Base-by-base conservation (phyloP, 2,888 invertebrate genomes). In the Allygus modestus region DNA sequence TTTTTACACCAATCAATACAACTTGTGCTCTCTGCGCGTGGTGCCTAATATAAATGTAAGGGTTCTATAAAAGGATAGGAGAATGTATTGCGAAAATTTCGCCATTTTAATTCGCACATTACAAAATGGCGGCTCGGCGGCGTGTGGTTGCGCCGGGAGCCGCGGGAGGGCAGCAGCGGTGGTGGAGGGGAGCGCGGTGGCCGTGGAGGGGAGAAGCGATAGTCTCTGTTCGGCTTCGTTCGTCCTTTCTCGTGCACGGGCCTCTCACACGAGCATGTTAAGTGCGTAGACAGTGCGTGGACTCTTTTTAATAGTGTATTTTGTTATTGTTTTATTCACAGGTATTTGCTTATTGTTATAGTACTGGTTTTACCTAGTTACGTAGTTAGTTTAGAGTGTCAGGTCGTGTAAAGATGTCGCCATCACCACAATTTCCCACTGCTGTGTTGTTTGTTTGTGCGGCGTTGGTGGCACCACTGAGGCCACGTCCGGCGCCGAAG, bases 81-180 rank as follows among this genome's bases (percentile, higher is more conserved):
- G 58, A 28, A 31, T 31, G 37, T 79, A 79, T 37, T 58, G 58
- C 79, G 58, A 58, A 79, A 79, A 79, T 79, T 83, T 84, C 84
- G 84, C 84, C 84, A 84, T 84, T 84, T 84, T 84, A 84, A 84
- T 81, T 84, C 71, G 84, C 84, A 79, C 69, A 71, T 84, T 84
- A 79, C 69, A 84, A 84, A 84, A 84, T 84, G 84, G 84, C 81
- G 69, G 84, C 37, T 5, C 17, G n/a, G 28, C 82, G 71, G 41
- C 17, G 69, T 43, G 46, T 51, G 43, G 71, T 71, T 20, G 46
- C 26, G 82, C 12, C 69, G 71, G 71, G n/a, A 9, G 69, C 46
- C 82, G 82, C 82, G 69, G 69, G 82, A 82, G 82, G 46, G 71
- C 82, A 82, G 71, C 82, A 82, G 23, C 51, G 33, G n/a, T 33